Evolutionary conservation across 2,888 invertebrate species (phyloP), one percentile per base, ranked within the genome.

Genomic region (Adela reaumurella): DNA sequence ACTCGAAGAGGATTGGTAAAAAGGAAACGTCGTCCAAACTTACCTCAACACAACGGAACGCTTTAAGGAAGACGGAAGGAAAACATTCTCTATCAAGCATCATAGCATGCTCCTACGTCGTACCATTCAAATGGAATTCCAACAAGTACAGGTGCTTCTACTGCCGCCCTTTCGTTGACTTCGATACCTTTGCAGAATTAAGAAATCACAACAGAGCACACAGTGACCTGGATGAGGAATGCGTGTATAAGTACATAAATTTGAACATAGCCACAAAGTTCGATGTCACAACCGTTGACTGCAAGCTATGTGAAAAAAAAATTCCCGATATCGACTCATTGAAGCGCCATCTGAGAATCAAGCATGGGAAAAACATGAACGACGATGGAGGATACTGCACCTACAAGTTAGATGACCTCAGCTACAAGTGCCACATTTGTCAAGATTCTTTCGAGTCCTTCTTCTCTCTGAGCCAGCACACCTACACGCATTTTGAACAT

Each of bases 401-500:
- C 3, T 35, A 14, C n/a, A 35, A 17, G 20, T 11, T 45, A 20
- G 20, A 45, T 16, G 24, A 10, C 11, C 10, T 18, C n/a, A 18
- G 17, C 19, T 17, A 14, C 17, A 10, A 18, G 19, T 45, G 45
- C 20, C 45, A 17, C 24, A 3, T 45, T 3, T 45, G 45, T 24
- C 4, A 10, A 3, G 5, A 35, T 14, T 35, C 14, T 3, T 35
- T 35, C 35, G 35, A 8, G 3, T 3, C 11, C 4, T 35, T 35
- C 14, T 14, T 14, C 8, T 3, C 6, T 35, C 35, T 46, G 8
- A 19, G 10, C n/a, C 3, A 18, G 29, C 51, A 61, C 46, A 59
- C 62, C 43, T 63, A 65, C 52, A 60, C 61, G 49, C 59, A 62
- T 49, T 28, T 60, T 29, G 61, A 59, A 53, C 56, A 61, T 20